phyloP scores from a whole-genome alignment of 2,888 invertebrate species.

The Germaria angustata region DNA sequence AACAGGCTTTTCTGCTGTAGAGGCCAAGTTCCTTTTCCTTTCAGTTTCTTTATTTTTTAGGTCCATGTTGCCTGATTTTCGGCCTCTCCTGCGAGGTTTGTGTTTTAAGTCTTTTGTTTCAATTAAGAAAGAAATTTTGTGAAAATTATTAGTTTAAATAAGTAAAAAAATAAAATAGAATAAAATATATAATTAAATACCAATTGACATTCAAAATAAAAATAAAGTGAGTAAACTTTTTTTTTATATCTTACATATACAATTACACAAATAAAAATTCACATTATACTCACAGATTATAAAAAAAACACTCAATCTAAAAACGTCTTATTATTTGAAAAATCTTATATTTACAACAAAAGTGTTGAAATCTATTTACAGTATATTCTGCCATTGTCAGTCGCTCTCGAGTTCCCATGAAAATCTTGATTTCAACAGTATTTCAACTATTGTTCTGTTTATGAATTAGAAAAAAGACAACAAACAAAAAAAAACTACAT shows the following conservation, averaged over 20 bases:
- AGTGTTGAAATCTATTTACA: constrained; percentile 56
- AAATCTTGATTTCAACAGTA: constrained; percentile 63
- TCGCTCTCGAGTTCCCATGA: constrained; percentile 51
- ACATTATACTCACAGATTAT: not conserved
- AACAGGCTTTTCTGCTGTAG: too few relatives aligned
- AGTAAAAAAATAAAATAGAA: too few relatives aligned
- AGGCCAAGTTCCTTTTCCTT: too few relatives aligned
- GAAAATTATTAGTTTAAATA: too few relatives aligned
- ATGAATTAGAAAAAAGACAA: constrained; percentile 32
- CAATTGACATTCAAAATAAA: too few relatives aligned
- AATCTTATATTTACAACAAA: constrained; percentile 2
- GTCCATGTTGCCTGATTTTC: too few relatives aligned
- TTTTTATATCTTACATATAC: not conserved
- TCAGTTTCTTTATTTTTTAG: too few relatives aligned
- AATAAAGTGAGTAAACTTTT: too few relatives aligned
- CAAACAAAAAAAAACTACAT: not conserved
- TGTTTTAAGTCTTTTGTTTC: too few relatives aligned
- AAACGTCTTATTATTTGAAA: constrained; percentile 31
- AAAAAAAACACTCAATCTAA: not conserved
- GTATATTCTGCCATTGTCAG: constrained; percentile 54
- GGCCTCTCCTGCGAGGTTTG: too few relatives aligned
- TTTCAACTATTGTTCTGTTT: constrained; percentile 54
- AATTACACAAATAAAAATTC: not conserved
- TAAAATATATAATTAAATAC: too few relatives aligned
- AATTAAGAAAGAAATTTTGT: too few relatives aligned